Base-by-base conservation (phyloP, 2,797 vertebrate genomes). In the Sebastes hubbsi region DNA sequence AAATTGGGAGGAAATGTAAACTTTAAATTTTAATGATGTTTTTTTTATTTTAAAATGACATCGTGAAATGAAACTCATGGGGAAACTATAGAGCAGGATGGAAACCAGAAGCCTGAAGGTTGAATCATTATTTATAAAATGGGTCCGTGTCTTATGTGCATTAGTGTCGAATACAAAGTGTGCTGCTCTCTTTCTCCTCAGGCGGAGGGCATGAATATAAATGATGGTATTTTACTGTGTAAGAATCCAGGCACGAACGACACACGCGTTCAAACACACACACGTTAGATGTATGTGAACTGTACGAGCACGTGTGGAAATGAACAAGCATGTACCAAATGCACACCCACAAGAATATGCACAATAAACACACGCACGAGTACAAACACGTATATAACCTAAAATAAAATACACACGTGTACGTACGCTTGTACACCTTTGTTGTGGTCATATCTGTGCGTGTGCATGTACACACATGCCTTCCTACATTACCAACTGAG, bases 121-220 rank as follows among this genome's bases (percentile, higher is more conserved):
- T 72, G 83, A 89, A 81, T 89, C 85, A 89, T 87, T 91, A 91
- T 91, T 92, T 92, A 90, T 91, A 84, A 91, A 91, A 88, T 70
- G 83, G 76, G 29, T 78, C 80, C 42, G 32, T 89, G 90, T 91
- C 87, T 89, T 88, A 75, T 90, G 85, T 90, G 89, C 89, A 90
- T 92, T 93, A 91, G 84, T 87, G 89, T 90, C 46, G 72, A 90
- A 87, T 85, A 74, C 82, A 91, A 85, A 91, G 88, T 84, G 82
- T 14, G 2, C 42, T 63, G 25, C 82, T 87, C 78, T 64, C 63
- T 74, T 76, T 85, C 46, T 89, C 90, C 88, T 87, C 85, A 42
- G 87, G 89, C 81, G 8, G 42, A 77, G 16, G 30, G 61, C 27
- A 77, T 87, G 89, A 91, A 92, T 91, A 90, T 92, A 89, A 90